Conservation (phyloP, 2,888 invertebrate genomes). For the Gonocerus acuteangulatus region DNA sequence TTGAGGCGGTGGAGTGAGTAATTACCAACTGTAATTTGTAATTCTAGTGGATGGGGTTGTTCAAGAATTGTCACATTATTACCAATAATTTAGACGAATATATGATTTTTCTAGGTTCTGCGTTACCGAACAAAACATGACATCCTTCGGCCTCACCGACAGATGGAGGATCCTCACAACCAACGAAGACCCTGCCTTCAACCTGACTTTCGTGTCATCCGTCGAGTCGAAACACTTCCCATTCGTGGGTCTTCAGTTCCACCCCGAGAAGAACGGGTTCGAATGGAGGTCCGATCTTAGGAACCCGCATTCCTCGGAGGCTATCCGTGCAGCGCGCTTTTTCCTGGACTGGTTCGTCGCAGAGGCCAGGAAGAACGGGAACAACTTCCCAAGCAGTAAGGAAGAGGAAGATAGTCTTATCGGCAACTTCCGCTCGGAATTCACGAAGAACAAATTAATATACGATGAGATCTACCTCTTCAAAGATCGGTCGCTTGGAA, state of each 20-base stretch:
- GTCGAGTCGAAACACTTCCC: slow-evolving; percentile 69
- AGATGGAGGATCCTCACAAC: slow-evolving; percentile 61
- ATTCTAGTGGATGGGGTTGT: too few relatives aligned
- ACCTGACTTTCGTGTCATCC: slow-evolving; percentile 63
- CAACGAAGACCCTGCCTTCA: slow-evolving; percentile 54
- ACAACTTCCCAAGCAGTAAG: slow-evolving; percentile 49
- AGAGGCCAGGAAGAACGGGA: slow-evolving; percentile 54
- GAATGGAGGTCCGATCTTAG: slow-evolving; percentile 55
- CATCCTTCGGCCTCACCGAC: background rate
- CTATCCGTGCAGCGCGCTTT: slow-evolving; percentile 31
- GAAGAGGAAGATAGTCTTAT: slow-evolving; percentile 54
- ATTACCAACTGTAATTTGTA: too few relatives aligned
- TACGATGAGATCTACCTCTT: slow-evolving; percentile 16
- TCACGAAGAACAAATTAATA: slow-evolving; percentile 47
- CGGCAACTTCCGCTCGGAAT: slow-evolving; percentile 59
- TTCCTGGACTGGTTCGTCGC: slow-evolving; percentile 38
- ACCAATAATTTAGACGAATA: too few relatives aligned
- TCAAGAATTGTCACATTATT: too few relatives aligned
- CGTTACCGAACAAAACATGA: slow-evolving; percentile 27
- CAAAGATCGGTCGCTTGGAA: background rate
- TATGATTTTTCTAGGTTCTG: slow-evolving; percentile 44
- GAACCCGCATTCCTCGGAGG: slow-evolving; percentile 31
- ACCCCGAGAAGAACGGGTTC: slow-evolving; percentile 82
- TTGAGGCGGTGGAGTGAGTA: too few relatives aligned
- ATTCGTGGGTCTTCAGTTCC: slow-evolving; percentile 81